Evolutionary conservation across 1,140 invertebrate genomes (phyloP), one percentile per base, ranked within the genome.

Genomic region (Cotesia glomerata): DNA sequence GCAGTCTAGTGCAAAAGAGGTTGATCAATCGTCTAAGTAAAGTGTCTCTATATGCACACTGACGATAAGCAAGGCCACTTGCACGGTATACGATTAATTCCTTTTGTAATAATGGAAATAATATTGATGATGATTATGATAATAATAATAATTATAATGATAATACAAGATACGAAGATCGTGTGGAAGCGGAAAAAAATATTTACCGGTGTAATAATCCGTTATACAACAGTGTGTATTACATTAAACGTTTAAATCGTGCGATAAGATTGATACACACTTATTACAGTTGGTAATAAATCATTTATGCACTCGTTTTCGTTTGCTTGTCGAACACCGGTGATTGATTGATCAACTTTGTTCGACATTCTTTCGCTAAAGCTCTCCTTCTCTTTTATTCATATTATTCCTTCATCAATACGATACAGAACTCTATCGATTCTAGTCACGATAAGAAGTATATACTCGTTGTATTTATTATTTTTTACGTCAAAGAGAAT

Each of bases 181-280:
- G 52, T 56, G 35, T 13, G 35, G 13, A 26, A 35, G 34, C 3
- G 13, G 3, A 16, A 62, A 45, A 65, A 39, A 51, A 65, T 18
- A 65, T 13, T 18, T 18, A 14, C 45, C 35, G 45, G 65, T 67
- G 49, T 32, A 26, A 67, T 49, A 54, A 67, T 67, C 18, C 65
- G 65, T 67, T 67, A 67, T 67, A 13, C 65, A 67, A 67, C 65
- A 32, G 26, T 4, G 65, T 71, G 49, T 18, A 51, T n/a, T 34
- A 26, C 18, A 26, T 58, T 58, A 5, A 18, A 11, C 34, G 34
- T 35, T 39, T 64, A 18, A 56, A 72, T 66, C 45, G 39, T 11
- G 62, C 35, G 70, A 72, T 72, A 72, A 72, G 70, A 66, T 59
- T 72, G 63, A 72, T 72, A 56, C 36, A 70, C 39, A 62, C 61